A percentile compares a stretch with the other conserved stretches of the same genome.
Evolutionary conservation across 2,888 invertebrate species (phyloP).

Genomic region (Ypsolopha sequella): DNA sequence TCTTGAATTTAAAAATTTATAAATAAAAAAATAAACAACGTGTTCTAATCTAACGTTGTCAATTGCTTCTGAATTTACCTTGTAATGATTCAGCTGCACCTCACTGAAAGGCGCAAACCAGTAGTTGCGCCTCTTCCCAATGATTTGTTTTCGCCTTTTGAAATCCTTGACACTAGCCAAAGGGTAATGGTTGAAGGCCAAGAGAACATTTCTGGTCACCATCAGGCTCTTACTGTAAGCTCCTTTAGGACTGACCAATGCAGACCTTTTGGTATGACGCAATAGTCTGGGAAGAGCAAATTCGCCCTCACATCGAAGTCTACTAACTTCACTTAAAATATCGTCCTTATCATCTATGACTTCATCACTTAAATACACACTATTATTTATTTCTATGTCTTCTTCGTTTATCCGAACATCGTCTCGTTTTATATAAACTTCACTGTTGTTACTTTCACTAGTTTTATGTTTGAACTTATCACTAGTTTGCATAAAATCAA

Average conservation of each 20-base stretch:
- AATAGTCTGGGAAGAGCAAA: conserved; percentile 49
- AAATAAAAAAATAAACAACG: no score
- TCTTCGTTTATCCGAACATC: conserved; percentile 49
- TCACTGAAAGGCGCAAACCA: conserved; percentile 70
- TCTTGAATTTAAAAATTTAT: no score
- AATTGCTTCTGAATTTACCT: conserved; percentile 32
- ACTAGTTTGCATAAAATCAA: conserved; percentile 61
- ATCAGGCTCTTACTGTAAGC: conserved; percentile 81
- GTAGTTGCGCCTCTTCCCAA: conserved; percentile 24
- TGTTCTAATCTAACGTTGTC: no score
- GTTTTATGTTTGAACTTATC: conserved; percentile 20
- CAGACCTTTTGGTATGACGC: conserved; percentile 64
- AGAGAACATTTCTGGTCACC: conserved; percentile 73
- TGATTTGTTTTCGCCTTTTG: no score
- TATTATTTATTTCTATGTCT: conserved; percentile 32
- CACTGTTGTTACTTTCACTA: conserved; percentile 25
- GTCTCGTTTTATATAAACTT: conserved; percentile 50
- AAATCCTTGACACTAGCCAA: conserved; percentile 62
- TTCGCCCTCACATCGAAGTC: conserved; percentile 35
- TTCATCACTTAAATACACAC: conserved; percentile 26
- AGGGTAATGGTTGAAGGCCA: conserved; percentile 83
- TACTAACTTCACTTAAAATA: conserved; percentile 22
- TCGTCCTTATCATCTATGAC: conserved; percentile 30
- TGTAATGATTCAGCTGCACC: conserved; percentile 78
- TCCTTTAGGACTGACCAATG: conserved; percentile 71